phyloP scores from a whole-genome alignment of 2,797 vertebrate species.

The Paguma larvata region DNA sequence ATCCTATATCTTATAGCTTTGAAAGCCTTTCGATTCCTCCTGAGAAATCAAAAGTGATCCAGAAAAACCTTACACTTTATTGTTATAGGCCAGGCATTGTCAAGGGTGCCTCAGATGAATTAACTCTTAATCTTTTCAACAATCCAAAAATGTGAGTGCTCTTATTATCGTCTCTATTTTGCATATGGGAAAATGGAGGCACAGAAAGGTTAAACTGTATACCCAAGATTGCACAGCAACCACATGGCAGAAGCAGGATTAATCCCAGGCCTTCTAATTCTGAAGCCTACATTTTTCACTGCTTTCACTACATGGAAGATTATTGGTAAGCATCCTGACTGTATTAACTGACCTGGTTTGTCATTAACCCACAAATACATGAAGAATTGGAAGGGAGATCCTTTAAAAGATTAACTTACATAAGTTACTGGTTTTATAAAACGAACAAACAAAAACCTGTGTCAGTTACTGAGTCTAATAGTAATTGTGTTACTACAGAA shows the following conservation, averaged over 20 bases:
- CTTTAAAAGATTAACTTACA: neutral
- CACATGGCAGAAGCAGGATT: neutral
- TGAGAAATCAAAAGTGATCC: neutral
- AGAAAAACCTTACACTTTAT: neutral
- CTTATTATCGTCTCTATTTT: neutral
- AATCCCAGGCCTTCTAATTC: neutral
- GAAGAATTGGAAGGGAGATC: neutral
- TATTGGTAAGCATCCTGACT: neutral
- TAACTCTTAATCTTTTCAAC: neutral
- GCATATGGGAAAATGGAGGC: neutral
- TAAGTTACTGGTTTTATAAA: neutral
- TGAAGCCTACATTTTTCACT: neutral
- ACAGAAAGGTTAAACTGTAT: neutral
- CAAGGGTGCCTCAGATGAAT: neutral
- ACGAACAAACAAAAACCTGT: neutral
- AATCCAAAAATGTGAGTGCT: neutral
- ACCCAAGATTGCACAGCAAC: neutral
- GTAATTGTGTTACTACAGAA: neutral
- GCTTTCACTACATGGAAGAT: neutral
- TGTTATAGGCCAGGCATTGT: neutral
- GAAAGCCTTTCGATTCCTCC: conserved; percentile 16
- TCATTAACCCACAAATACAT: neutral
- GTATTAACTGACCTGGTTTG: neutral
- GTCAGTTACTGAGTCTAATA: neutral
- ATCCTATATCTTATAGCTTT: conserved; percentile 17